Evolutionary conservation across 2,797 vertebrate genomes (phyloP), one percentile per base, ranked within the genome.

Genomic region (Melanotaenia maccullochi): DNA sequence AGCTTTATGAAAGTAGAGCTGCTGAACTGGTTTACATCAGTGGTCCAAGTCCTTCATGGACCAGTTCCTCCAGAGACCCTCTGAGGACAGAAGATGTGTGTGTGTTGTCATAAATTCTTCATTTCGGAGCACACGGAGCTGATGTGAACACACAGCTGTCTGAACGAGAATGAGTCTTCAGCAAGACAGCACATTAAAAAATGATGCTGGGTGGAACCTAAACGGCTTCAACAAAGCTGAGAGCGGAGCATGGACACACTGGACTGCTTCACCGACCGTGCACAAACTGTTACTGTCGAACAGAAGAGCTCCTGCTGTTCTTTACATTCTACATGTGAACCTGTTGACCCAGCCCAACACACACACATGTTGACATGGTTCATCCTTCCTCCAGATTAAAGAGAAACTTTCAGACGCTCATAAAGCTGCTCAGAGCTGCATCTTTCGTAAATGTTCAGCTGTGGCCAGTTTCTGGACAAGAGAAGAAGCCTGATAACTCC

Each of bases 301-400:
- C 32, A 63, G 36, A 54, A 54, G 54, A 62, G 1, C 28, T 57
- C 74, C 78, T 52, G 82, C 71, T 81, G 75, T 54, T 75, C 75
- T 65, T 61, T 76, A 69, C 73, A 72, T 60, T 66, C 33, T 60
- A 65, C 66, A 79, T 60, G 55, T 69, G 70, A 69, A 76, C 76
- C 8, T 16, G 5, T n/a, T 65, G 62, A 72, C 44, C 73, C 3
- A 12, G n/a, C 44, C 28, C 62, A 62, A 63, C 52, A 28, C 63
- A 30, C 42, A 22, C 25, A 5, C 33, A 33, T 0, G 44, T 44
- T 51, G 7, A 51, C 0, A 51, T 35, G 40, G 18, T 18, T 18
- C 4, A 42, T 18, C 40, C 40, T 18, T 42, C 40, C 40, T 14
- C 16, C 16, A 3, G 35, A 36, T 36, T 36, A 36, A 36, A 36